phyloP scores from a whole-genome alignment of 2,888 invertebrate genomes.

The Augiades crinisus region DNA sequence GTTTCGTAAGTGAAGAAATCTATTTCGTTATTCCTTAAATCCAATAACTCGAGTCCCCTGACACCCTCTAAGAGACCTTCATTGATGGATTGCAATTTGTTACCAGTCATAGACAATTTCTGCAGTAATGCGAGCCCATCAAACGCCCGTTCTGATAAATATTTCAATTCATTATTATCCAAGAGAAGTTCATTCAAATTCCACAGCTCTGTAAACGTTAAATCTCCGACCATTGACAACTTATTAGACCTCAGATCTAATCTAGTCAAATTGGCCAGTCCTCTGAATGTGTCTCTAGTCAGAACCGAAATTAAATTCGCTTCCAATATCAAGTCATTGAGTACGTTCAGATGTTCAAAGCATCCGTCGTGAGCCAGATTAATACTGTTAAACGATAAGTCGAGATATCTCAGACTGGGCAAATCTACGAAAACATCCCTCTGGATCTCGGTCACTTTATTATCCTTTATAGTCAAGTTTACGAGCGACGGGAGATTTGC shows the following conservation, averaged over 20 bases:
- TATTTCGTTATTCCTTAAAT: constrained; percentile 89
- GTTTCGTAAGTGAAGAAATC: constrained; percentile 89
- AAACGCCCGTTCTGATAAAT: constrained; percentile 89
- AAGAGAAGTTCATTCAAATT: constrained; percentile 86
- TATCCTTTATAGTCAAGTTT: constrained; percentile 88
- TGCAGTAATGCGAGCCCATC: constrained; percentile 87
- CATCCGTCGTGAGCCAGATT: constrained; percentile 93
- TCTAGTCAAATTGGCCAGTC: constrained; percentile 86
- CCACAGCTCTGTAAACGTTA: constrained; percentile 90
- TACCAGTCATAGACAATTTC: constrained; percentile 88
- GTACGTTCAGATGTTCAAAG: constrained; percentile 86
- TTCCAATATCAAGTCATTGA: constrained; percentile 90
- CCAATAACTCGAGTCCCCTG: constrained; percentile 87
- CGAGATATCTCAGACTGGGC: constrained; percentile 87
- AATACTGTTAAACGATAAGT: constrained; percentile 93
- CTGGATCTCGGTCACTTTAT: constrained; percentile 88
- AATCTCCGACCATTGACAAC: constrained; percentile 89
- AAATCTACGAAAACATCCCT: constrained; percentile 88
- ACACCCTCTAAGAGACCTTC: constrained; percentile 88
- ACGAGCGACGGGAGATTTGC: constrained; percentile 86
- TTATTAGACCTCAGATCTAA: constrained; percentile 89
- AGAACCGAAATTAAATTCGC: constrained; percentile 87
- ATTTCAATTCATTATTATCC: constrained; percentile 86
- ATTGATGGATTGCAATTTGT: constrained; percentile 87
- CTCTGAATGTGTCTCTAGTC: constrained; percentile 89